phyloP scores from a whole-genome alignment of 2,113 vertebrate species.

The Eira barbara region DNA sequence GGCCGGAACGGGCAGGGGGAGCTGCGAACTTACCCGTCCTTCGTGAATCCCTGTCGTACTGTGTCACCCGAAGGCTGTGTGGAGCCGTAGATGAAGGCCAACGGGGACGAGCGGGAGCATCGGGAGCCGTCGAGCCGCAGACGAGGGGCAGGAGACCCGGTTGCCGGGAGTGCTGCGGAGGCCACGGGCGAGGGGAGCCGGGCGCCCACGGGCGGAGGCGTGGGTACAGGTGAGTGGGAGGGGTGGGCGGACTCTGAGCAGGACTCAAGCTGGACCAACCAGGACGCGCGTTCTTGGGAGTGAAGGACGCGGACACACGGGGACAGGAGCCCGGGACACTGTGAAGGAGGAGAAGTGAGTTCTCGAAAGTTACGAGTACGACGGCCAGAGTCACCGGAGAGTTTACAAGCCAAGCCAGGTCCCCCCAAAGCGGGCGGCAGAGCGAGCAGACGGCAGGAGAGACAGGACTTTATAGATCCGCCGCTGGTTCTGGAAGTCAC shows the following conservation, averaged over 20 bases:
- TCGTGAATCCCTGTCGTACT: fast-evolving
- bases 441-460: too few species aligned
- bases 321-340: not conserved
- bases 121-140: not conserved
- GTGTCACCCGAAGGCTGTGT: too few species aligned
- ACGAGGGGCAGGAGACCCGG: not conserved
- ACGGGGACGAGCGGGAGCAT: not conserved
- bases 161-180: not conserved
- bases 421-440: too few species aligned
- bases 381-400: not conserved
- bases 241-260: not conserved
- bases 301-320: not conserved
- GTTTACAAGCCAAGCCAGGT: not conserved
- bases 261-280: not conserved
- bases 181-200: not conserved
- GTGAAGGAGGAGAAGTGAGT: not conserved
- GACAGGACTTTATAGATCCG: too few species aligned
- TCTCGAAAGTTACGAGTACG: not conserved
- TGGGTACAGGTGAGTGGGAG: not conserved
- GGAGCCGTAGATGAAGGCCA: not conserved
- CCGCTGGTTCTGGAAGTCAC: not conserved
- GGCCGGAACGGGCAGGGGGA: not conserved
- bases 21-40: too few species aligned
- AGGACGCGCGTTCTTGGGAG: not conserved
- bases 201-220: not conserved